A percentile compares a stretch with the other conserved stretches of the same genome.
phyloP scores from a whole-genome alignment of 2,888 invertebrate species.

The Aspidiotus rigidus region DNA sequence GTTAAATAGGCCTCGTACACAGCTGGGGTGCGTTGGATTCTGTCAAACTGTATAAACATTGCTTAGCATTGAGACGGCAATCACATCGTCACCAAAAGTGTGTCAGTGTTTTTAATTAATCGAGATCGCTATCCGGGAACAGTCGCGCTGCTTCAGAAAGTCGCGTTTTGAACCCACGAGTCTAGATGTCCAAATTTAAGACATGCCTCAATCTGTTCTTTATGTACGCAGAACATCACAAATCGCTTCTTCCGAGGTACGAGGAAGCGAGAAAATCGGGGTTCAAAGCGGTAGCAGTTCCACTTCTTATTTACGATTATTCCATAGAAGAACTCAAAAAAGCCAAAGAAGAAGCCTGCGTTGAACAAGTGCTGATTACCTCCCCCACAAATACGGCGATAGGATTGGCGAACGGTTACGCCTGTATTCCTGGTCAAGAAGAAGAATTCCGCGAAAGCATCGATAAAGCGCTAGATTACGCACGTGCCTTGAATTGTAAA shows the following conservation, averaged over 20 bases:
- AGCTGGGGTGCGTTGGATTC: too few species aligned
- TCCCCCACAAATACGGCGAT: slow-evolving; percentile 60
- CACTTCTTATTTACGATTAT: slow-evolving; percentile 63
- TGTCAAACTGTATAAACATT: too few species aligned
- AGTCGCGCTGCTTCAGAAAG: too few species aligned
- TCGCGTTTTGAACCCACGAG: too few species aligned
- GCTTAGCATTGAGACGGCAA: too few species aligned
- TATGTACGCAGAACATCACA: slow-evolving; percentile 64
- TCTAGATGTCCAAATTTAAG: slow-evolving; percentile 47
- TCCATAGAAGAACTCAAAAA: slow-evolving; percentile 56
- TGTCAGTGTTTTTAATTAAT: too few species aligned
- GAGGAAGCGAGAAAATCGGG: slow-evolving; percentile 69
- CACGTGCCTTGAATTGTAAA: slow-evolving; percentile 66
- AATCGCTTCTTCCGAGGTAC: slow-evolving; percentile 62
- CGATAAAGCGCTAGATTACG: slow-evolving; percentile 63
- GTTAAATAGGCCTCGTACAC: too few species aligned
- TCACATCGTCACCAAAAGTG: too few species aligned
- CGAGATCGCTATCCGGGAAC: too few species aligned
- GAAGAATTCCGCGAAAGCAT: slow-evolving; percentile 61
- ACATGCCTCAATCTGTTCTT: slow-evolving; percentile 82
- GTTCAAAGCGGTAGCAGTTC: slow-evolving; percentile 78
- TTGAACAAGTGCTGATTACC: slow-evolving; percentile 78
- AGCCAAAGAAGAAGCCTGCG: slow-evolving; percentile 58
- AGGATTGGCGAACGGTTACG: slow-evolving; percentile 70
- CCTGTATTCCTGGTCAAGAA: slow-evolving; percentile 69